Evolutionary conservation across 2,888 invertebrate genomes (phyloP).

Genomic region (Smittia sp.): DNA sequence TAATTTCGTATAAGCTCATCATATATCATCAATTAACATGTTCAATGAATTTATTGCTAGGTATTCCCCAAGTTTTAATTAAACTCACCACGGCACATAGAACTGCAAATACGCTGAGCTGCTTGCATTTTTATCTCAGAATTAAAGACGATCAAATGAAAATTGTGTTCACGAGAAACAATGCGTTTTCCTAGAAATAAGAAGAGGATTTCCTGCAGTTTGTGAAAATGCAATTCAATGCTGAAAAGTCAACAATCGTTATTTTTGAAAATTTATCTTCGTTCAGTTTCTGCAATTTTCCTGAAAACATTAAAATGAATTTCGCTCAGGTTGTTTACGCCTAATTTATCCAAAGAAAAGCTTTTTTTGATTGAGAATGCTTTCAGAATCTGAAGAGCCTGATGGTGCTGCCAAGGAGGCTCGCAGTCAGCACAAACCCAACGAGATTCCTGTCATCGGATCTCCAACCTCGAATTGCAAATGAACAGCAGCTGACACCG

Average conservation of each 20-base stretch:
- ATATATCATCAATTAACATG: no score
- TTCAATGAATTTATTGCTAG: no score
- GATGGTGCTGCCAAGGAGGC: neutral
- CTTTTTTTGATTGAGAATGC: no score
- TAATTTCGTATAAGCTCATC: no score
- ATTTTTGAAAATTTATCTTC: neutral
- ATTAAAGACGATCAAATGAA: neutral
- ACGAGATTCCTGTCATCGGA: neutral
- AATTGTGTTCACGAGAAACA: constrained; percentile 2
- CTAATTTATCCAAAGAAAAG: no score
- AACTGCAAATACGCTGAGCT: constrained; percentile 10
- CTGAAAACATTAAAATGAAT: constrained; percentile 16
- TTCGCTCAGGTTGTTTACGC: neutral
- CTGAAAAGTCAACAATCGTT: neutral
- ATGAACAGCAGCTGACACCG: neutral
- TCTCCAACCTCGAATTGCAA: neutral
- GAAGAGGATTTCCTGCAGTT: neutral
- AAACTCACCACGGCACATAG: neutral
- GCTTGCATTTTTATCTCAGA: constrained; percentile 21
- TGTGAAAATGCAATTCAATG: neutral
- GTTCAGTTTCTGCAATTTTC: neutral
- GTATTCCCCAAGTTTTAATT: no score
- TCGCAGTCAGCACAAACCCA: neutral
- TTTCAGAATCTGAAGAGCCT: neutral
- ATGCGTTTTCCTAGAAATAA: neutral